Base-by-base conservation (phyloP, 2,888 invertebrate species). In the Eupelmus urozonus region DNA sequence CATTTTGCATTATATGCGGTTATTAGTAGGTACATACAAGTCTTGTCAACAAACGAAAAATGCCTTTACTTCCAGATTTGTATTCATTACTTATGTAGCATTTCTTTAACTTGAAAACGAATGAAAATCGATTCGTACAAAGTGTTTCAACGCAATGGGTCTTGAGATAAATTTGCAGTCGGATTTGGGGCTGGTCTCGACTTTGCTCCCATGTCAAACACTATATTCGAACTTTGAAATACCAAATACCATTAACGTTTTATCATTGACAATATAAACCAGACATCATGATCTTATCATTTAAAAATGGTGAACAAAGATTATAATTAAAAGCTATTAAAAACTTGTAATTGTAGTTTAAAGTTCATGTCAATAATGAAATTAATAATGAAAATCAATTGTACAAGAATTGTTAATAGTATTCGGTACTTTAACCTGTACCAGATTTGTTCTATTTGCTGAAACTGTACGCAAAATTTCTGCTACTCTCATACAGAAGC, bases 171-270 rank as follows among this genome's bases (percentile, higher is more conserved):
- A 77, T 75, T 80, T 74, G 71, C 74, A 80, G 80, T 77, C 80
- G 65, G 45, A 79, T 83, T n/a, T 79, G 76, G 81, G 81, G 79
- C 79, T 81, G 80, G 80, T 80, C 65, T 78, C 72, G 80, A 83
- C 81, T 84, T 83, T 79, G 82, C 84, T 84, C 82, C 82, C 84
- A 83, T 83, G 82, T 84, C 83, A 83, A 83, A 81, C 76, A 74
- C 76, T 79, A 78, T 76, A 65, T 59, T 80, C 59, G 53, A 77
- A 67, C 53, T 76, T 60, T 62, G 25, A 77, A 77, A 62, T 75
- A 77, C 80, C 75, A 77, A 80, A 77, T 80, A 80, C 77, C 71
- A 80, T 80, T 80, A 80, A 77, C 80, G 13, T 63, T 71, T 73
- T 62, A 55, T 69, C 51, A 70, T 70, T 63, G 63, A 66, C 66